These are phyloP conservation scores for Himalopsyche tibetana DNA, from an alignment of 2,888 invertebrate genomes.

Conservation along the genomic window DNA sequence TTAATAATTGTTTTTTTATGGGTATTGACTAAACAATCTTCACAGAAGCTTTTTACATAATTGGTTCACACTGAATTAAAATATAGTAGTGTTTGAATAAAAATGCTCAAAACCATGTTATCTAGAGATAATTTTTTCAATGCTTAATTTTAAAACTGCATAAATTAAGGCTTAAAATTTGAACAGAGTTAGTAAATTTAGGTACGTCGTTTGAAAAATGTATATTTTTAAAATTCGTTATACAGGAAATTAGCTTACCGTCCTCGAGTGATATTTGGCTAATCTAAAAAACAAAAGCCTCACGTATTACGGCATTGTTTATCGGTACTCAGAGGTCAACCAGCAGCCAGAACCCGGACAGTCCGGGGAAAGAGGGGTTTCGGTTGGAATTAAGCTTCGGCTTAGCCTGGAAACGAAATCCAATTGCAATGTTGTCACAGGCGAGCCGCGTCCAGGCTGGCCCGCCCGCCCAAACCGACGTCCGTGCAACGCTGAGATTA, in stretches of 20 bases:
- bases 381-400: constrained; percentile 43
- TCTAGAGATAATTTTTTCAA: no score
- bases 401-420: constrained; percentile 59
- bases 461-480: constrained; percentile 50
- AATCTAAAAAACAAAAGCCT: constrained; percentile 55
- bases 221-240: not conserved
- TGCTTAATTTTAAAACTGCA: no score
- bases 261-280: constrained; percentile 8
- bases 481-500: constrained; percentile 58
- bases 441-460: constrained; percentile 51
- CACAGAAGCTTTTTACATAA: no score
- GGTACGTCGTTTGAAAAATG: not conserved
- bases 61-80: no score
- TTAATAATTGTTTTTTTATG: no score
- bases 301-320: constrained; percentile 58
- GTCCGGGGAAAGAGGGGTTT: constrained; percentile 46
- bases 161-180: no score
- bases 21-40: no score
- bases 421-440: constrained; percentile 64
- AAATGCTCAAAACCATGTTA: no score
- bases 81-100: no score
- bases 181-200: no score
- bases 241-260: constrained; percentile 4
- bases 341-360: not conserved
- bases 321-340: constrained; percentile 51